A percentile compares a stretch with the other conserved stretches of the same genome.
phyloP scores from a whole-genome alignment of 2,888 invertebrate species.

The Ceriagrion tenellum region DNA sequence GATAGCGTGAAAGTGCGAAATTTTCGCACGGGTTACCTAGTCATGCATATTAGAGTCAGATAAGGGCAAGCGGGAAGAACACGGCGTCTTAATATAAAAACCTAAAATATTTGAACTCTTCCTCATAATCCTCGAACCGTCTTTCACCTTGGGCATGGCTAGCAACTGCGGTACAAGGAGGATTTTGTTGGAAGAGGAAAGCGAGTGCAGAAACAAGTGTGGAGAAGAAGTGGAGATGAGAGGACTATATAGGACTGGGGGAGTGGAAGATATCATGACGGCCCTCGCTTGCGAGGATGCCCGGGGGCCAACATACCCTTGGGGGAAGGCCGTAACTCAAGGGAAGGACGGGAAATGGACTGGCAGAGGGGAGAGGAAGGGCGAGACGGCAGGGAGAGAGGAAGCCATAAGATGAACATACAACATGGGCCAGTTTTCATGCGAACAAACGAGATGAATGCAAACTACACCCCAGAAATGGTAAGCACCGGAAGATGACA shows the following conservation, averaged over 20 bases:
- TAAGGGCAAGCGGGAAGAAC: background rate
- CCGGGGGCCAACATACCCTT: background rate
- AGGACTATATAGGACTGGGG: background rate
- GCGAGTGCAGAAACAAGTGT: background rate
- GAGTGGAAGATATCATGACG: slow-evolving; percentile 18
- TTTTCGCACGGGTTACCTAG: no score
- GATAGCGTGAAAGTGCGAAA: no score
- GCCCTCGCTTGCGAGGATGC: slow-evolving; percentile 1
- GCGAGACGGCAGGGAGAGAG: background rate
- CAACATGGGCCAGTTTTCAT: background rate
- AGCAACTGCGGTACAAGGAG: background rate
- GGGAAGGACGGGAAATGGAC: background rate
- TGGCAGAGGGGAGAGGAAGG: background rate
- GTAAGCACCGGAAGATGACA: no score
- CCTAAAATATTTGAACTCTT: background rate
- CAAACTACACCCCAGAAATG: background rate
- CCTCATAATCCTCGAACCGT: background rate
- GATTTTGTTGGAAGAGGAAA: background rate
- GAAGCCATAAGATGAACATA: background rate
- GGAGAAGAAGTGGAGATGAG: background rate
- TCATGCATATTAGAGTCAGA: background rate
- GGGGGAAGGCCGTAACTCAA: background rate
- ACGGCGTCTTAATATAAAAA: background rate
- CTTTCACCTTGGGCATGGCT: background rate
- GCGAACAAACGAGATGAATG: background rate